These are phyloP conservation scores for Polyergus mexicanus DNA, from an alignment of 1,140 invertebrate genomes.

Conservation along the genomic window DNA sequence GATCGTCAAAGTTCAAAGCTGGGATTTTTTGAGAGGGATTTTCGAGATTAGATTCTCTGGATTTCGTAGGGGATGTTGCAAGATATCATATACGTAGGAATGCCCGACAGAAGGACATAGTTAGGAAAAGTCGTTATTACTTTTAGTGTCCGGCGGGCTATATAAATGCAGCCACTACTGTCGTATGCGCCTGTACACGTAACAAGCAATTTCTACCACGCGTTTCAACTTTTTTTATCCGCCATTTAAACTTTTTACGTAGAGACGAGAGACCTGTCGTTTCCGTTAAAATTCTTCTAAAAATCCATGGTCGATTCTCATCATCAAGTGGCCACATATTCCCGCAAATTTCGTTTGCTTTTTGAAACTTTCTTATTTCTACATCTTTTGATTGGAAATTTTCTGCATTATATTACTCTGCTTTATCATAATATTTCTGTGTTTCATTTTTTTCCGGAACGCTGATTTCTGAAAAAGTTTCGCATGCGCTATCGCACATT, in stretches of 20 bases:
- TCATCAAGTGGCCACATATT: not conserved
- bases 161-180: conserved; percentile 34
- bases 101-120: conserved; percentile 18
- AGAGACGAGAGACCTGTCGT: not conserved
- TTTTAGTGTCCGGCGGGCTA: conserved; percentile 38
- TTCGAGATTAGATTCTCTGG: conserved; percentile 17
- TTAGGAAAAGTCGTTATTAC: conserved; percentile 55
- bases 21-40: not conserved
- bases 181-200: conserved; percentile 33
- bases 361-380: not conserved
- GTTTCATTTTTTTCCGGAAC: not conserved
- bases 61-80: not conserved
- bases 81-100: conserved; percentile 38
- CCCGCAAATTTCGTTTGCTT: not conserved
- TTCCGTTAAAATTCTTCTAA: conserved; percentile 13
- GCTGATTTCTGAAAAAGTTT: conserved; percentile 1
- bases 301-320: not conserved
- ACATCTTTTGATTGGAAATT: not conserved
- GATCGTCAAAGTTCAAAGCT: conserved; percentile 25
- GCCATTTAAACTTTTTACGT: conserved; percentile 40
- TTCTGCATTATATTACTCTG: not conserved
- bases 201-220: conserved; percentile 39
- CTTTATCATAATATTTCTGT: conserved; percentile 6
- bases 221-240: conserved; percentile 36
- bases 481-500: not conserved